Base-by-base conservation (phyloP, 1,140 invertebrate species). In the Dendroctonus ponderosae region DNA sequence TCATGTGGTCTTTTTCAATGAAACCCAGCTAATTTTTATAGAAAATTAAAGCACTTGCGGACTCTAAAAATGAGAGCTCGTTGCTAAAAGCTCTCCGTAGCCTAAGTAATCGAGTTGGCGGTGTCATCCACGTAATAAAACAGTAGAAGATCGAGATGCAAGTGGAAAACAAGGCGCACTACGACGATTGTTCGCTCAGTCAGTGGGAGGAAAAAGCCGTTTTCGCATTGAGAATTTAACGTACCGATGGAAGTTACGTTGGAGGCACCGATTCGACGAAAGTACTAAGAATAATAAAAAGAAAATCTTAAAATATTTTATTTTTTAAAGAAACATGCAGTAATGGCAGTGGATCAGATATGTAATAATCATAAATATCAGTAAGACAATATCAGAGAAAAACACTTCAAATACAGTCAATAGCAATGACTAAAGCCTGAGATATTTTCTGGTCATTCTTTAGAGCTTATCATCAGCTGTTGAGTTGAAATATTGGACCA, bases 141-240 rank as follows among this genome's bases (percentile, higher is more conserved):
- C 62, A 57, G 62, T 64, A 57, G 62, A 64, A 64, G 62, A 64
- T 64, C 62, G 62, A 64, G 62, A 64, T 64, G 62, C 62, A 64
- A 64, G 62, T 64, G 62, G 53, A 64, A 64, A 64, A 64, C 62
- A 64, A 64, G 62, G 53, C 62, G 62, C 62, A 64, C 62, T 44
- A 56, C 62, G 62, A 56, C 62, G 62, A 64, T 64, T 64, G 62
- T 64, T 64, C 62, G 62, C 53, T 64, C 43, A 50, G 52, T 57
- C 62, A 38, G 61, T 64, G 62, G 52, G 62, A 57, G 42, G 53
- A 64, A 49, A 57, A 57, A n/a, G 37, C 42, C 48, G 62, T 64
- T 64, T 64, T 64, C 62, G 62, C 62, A 15, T 15, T 42, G 26
- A n/a, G 5, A 5, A n/a, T 3, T 26, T 26, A 26, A 26, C 26